Conservation (phyloP, 1,140 invertebrate species). For the Schlechtendalia chinensis region DNA sequence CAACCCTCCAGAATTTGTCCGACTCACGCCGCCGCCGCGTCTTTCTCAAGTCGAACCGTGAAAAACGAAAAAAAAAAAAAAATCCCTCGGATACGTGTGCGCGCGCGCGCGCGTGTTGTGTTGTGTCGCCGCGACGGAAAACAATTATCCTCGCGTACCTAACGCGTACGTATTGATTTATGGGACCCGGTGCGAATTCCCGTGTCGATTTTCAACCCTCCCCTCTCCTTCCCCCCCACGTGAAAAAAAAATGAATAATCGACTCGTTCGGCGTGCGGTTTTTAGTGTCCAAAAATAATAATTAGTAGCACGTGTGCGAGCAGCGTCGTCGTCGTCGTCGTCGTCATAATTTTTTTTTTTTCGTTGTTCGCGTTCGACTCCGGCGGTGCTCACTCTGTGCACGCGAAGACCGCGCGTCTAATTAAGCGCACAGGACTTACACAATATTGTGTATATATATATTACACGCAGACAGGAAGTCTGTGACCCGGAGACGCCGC, state of each 20-base stretch:
- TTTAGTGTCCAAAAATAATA: conserved; percentile 46
- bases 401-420: conserved; percentile 6
- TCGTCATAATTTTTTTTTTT: background rate
- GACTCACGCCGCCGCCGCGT: too few species aligned
- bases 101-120: background rate
- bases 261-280: conserved; percentile 40
- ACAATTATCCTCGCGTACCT: too few species aligned
- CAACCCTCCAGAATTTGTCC: too few species aligned
- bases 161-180: conserved; percentile 20
- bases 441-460: background rate
- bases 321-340: background rate
- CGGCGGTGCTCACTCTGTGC: background rate
- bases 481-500: conserved; percentile 24
- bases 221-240: too few species aligned
- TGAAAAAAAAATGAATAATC: conserved; percentile 7
- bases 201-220: conserved; percentile 44
- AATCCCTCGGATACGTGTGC: too few species aligned
- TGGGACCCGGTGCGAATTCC: background rate
- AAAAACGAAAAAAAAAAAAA: too few species aligned
- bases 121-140: background rate
- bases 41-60: too few species aligned
- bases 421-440: conserved; percentile 23
- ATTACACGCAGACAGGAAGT: conserved; percentile 41
- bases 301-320: conserved; percentile 41
- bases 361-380: background rate